Conservation (phyloP, 2,888 invertebrate genomes). For the Lycia hirtaria region DNA sequence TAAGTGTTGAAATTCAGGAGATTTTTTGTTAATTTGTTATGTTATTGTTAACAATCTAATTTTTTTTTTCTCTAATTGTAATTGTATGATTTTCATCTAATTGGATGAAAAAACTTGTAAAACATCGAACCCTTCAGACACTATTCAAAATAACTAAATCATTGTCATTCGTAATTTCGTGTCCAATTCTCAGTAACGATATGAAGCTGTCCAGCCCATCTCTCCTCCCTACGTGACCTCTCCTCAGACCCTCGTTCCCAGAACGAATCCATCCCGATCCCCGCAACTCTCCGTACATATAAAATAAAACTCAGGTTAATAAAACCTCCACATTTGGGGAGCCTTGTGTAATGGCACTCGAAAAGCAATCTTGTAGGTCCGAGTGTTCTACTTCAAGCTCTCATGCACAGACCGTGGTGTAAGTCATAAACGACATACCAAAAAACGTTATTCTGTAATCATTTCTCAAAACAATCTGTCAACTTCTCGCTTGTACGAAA, state of each 20-base stretch:
- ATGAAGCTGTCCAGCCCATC: background rate
- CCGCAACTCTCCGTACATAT: conserved; percentile 21
- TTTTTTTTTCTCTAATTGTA: no score
- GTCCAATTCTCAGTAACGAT: background rate
- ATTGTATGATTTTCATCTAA: no score
- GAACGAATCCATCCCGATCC: conserved; percentile 15
- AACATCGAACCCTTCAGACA: no score
- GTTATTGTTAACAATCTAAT: no score
- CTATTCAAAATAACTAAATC: no score
- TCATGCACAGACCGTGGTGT: conserved; percentile 37
- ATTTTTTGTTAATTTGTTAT: no score
- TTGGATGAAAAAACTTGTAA: no score
- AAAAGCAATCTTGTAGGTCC: conserved; percentile 78
- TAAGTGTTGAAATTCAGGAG: no score
- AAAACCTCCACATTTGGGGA: conserved; percentile 70
- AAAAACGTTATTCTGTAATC: no score
- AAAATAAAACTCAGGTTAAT: conserved; percentile 60
- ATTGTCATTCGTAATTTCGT: no score
- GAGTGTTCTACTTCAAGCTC: conserved; percentile 62
- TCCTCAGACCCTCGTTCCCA: conserved; percentile 2
- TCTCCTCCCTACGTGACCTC: conserved; percentile 5
- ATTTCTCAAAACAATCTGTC: no score
- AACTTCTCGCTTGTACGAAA: no score
- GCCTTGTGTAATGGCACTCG: conserved; percentile 72
- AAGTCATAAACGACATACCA: conserved; percentile 28